Percentiles rank a stretch among this genome's conserved stretches.
Evolutionary conservation across 2,797 vertebrate species (phyloP).

Genomic region (Myoxocephalus aenaeus): DNA sequence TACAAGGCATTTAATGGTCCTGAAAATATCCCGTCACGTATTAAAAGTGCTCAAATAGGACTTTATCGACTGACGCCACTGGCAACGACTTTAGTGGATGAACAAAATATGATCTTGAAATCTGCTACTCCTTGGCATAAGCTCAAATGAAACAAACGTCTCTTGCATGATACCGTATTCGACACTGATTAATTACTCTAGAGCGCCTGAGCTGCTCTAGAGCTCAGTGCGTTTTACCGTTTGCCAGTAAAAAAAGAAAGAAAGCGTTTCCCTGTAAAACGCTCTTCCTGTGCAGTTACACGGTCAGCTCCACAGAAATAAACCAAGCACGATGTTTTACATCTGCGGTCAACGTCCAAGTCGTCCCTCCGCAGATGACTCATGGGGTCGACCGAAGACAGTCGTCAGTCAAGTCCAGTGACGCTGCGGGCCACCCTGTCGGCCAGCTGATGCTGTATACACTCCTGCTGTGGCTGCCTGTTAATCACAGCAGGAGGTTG

Average conservation of each 20-base stretch:
- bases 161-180: slow-evolving; percentile 2
- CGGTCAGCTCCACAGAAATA: not conserved
- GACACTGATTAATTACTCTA: slow-evolving; percentile 38
- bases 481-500: slow-evolving; percentile 15
- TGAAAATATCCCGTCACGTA: slow-evolving; percentile 13
- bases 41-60: slow-evolving; percentile 9
- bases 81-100: not conserved
- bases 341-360: not conserved
- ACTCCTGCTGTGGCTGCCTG: slow-evolving; percentile 25
- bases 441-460: slow-evolving; percentile 8
- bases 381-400: slow-evolving; percentile 2
- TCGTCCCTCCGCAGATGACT: slow-evolving; percentile 4
- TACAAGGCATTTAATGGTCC: slow-evolving; percentile 11
- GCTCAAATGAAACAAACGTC: slow-evolving; percentile 17
- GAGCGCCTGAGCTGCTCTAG: slow-evolving; percentile 18
- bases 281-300: slow-evolving; percentile 18
- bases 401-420: not conserved
- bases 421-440: slow-evolving; percentile 17
- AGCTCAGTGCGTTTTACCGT: slow-evolving; percentile 20
- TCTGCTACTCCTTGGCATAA: slow-evolving; percentile 6
- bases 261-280: slow-evolving; percentile 33
- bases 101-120: slow-evolving; percentile 11
- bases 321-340: slow-evolving; percentile 23
- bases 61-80: not conserved
- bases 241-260: slow-evolving; percentile 1